Percentiles rank a stretch among this genome's conserved stretches.
Conservation (phyloP, 2,888 invertebrate species). For the Drosophila acutilabella region DNA sequence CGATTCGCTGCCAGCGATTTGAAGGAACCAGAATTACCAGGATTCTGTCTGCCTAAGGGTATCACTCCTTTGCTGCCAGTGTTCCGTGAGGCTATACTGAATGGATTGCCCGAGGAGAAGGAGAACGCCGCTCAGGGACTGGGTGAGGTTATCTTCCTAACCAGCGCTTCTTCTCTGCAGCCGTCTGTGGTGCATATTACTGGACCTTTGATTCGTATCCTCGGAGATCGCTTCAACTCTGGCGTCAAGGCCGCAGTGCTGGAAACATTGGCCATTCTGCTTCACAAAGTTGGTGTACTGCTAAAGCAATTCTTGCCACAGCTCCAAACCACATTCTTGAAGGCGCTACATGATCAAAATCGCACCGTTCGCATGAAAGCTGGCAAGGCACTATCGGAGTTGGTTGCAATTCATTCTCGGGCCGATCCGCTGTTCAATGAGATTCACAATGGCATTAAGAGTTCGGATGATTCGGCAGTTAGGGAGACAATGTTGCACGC, state of each 20-base stretch:
- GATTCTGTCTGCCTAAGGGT: slow-evolving; percentile 97
- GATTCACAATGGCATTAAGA: slow-evolving; percentile 93
- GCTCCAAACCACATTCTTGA: slow-evolving; percentile 98
- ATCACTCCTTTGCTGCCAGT: slow-evolving; percentile 97
- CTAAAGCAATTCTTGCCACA: slow-evolving; percentile 99
- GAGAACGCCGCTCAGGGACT: slow-evolving; percentile 97
- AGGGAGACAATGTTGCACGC: slow-evolving; percentile 97
- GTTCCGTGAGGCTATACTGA: slow-evolving; percentile 97
- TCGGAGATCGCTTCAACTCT: slow-evolving; percentile 97
- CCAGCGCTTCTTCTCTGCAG: slow-evolving; percentile 94
- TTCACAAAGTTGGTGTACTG: slow-evolving; percentile 97
- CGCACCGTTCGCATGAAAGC: slow-evolving; percentile 95
- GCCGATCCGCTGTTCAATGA: slow-evolving; percentile 98
- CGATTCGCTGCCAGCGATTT: slow-evolving; percentile 94
- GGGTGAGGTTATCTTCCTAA: slow-evolving; percentile 88
- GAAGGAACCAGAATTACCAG: slow-evolving; percentile 92
- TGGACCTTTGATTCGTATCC: slow-evolving; percentile 98
- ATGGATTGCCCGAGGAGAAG: slow-evolving; percentile 97
- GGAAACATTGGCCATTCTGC: slow-evolving; percentile 95
- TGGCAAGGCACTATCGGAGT: slow-evolving; percentile 93
- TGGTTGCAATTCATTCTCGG: slow-evolving; percentile 96
- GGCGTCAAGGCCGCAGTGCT: slow-evolving; percentile 98
- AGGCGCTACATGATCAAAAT: slow-evolving; percentile 96
- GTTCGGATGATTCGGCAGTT: slow-evolving; percentile 93
- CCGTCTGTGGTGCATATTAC: slow-evolving; percentile 99